phyloP scores from a whole-genome alignment of 2,113 vertebrate genomes.

The Stigmatopora nigra region DNA sequence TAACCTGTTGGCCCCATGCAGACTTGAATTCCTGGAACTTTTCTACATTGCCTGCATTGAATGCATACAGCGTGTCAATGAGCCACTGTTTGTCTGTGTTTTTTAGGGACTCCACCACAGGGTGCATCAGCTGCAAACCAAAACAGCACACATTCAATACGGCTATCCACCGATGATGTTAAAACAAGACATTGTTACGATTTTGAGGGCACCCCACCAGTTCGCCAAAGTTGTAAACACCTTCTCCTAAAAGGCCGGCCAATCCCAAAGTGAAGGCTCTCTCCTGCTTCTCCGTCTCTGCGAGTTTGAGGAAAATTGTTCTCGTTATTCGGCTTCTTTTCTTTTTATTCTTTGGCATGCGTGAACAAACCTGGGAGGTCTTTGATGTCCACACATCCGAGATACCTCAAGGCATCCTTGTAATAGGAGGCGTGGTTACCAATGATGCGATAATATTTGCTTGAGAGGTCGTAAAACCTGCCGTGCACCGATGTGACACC shows the following conservation, averaged over 20 bases:
- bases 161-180: background rate
- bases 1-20: constrained; percentile 93
- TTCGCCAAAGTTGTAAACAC: constrained; percentile 96
- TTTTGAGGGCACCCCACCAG: constrained; percentile 69
- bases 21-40: constrained; percentile 87
- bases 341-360: background rate
- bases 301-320: background rate
- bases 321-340: background rate
- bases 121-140: constrained; percentile 87
- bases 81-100: constrained; percentile 94
- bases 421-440: constrained; percentile 93
- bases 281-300: constrained; percentile 93
- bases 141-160: background rate
- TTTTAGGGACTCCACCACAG: constrained; percentile 87
- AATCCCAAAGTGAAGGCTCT: constrained; percentile 92
- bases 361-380: constrained; percentile 78
- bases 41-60: constrained; percentile 93
- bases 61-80: constrained; percentile 91
- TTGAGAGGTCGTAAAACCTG: constrained; percentile 95
- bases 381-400: constrained; percentile 91
- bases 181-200: background rate
- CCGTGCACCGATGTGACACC: constrained; percentile 94
- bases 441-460: constrained; percentile 94
- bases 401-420: constrained; percentile 88
- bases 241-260: constrained; percentile 90